Evolutionary conservation across 1,140 invertebrate species (phyloP).

Genomic region (Temnothorax nylanderi): DNA sequence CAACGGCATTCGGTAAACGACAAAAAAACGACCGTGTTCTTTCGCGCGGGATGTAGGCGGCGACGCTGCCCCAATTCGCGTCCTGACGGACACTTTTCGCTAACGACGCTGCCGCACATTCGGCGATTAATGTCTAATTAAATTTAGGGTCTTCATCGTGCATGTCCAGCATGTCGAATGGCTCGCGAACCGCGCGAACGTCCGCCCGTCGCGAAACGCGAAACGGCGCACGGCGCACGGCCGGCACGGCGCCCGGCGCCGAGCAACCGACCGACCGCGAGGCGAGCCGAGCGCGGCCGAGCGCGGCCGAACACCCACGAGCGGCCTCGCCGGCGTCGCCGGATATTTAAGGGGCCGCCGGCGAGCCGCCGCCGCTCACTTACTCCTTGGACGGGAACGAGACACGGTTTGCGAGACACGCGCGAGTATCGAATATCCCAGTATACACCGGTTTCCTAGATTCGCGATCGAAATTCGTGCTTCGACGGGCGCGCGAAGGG

Average conservation of each 20-base stretch:
- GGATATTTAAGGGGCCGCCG: conserved; percentile 82
- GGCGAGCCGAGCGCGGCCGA: conserved; percentile 27
- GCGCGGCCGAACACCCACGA: conserved; percentile 79
- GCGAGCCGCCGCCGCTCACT: conserved; percentile 73
- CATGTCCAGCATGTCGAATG: conserved; percentile 13
- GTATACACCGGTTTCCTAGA: too few relatives aligned
- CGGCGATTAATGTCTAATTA: conserved; percentile 18
- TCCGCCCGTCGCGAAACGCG: conserved; percentile 15
- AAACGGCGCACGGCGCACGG: too few relatives aligned
- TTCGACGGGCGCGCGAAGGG: neutral
- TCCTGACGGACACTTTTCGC: neutral
- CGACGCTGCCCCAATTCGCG: neutral
- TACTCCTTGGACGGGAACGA: conserved; percentile 76
- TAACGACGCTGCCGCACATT: neutral
- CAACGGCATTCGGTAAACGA: neutral
- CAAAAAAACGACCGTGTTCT: neutral
- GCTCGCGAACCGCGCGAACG: conserved; percentile 27
- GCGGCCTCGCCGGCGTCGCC: conserved; percentile 54
- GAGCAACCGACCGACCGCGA: conserved; percentile 27
- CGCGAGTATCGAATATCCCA: neutral
- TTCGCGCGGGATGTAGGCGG: neutral
- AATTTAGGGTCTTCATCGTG: neutral
- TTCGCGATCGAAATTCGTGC: conserved; percentile 7
- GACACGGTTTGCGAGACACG: neutral
- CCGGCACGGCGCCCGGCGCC: too few relatives aligned